Evolutionary conservation across 92 coral and sea anemone species (phyloP), one percentile per base, ranked within the genome.

Genomic region (Diadumene lineata): DNA sequence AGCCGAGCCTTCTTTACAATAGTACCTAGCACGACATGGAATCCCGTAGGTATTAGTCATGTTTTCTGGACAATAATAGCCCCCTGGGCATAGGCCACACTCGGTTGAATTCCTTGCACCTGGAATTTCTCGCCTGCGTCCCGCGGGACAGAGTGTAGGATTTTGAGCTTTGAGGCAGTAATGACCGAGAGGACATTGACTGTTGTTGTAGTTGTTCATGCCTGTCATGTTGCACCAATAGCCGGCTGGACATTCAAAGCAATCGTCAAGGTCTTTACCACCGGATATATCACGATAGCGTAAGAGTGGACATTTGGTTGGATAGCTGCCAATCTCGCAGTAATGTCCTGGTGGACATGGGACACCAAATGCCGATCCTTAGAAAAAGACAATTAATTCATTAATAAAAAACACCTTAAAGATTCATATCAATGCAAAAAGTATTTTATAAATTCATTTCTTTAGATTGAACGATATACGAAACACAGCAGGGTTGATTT

Each of bases 201-300:
- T 92, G 66, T 90, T 93, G 60, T 71, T 86, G 82, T 79, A 82
- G 70, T 93, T 83, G 1, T 85, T 93, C 87, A 96, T 92, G 48
- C 97, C 99, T 4, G 97, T 96, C 11, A 89, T 27, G 66, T 96
- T 96, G 66, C 99, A 96, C 99, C 99, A 96, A 72, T 96, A 80
- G n/a, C 99, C 99, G 18, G 99, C 93, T 0, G 96, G 99, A 60
- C 99, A 96, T 1, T 90, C 85, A 71, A 86, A 89, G 72, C 99
- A 96, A 80, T 92, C 97, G 43, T 77, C 70, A 64, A 92, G 74
- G 44, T 74, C 79, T 87, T 68, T 57, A 1, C 97, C 99, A 1
- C 97, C 96, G 0, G 78, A 63, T 46, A 84, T 55, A 68, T 92
- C 92, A 32, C 99, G 88, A 82, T 92, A 92, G n/a, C 97, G 86